These are phyloP conservation scores for Caenorhabditis imperialis DNA, from an alignment of 2,888 invertebrate genomes.

Conservation along the genomic window DNA sequence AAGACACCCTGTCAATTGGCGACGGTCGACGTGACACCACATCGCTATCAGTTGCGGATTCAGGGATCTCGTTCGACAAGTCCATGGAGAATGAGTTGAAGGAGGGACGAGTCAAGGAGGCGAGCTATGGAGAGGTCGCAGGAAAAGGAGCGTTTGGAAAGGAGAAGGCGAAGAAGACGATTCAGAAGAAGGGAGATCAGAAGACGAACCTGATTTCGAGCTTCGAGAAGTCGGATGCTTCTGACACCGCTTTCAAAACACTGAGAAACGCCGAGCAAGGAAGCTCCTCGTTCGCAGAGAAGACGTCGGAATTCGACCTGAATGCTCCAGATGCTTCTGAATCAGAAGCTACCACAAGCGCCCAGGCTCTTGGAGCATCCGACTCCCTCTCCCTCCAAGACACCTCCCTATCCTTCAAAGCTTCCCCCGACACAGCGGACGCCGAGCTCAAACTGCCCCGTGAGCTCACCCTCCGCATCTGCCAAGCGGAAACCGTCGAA, in stretches of 20 bases:
- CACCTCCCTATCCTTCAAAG: constrained; percentile 18
- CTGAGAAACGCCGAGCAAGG: constrained; percentile 14
- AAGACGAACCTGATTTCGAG: constrained; percentile 31
- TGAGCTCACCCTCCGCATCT: constrained; percentile 42
- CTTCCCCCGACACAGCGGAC: constrained; percentile 18
- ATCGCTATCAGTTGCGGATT: constrained; percentile 48
- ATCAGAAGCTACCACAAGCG: not conserved
- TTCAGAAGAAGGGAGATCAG: constrained; percentile 8
- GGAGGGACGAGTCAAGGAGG: constrained; percentile 5
- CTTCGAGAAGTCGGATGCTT: constrained; percentile 29
- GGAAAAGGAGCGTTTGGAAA: constrained; percentile 1
- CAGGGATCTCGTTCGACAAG: constrained; percentile 50
- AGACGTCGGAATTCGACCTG: constrained; percentile 30
- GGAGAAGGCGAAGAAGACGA: constrained; percentile 6
- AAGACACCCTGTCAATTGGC: constrained; percentile 6
- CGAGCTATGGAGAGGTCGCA: not conserved
- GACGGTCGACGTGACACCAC: constrained; percentile 35
- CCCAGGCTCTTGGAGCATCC: not conserved
- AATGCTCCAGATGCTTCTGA: constrained; percentile 1
- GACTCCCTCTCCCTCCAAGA: constrained; percentile 33
- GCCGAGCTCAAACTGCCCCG: constrained; percentile 21
- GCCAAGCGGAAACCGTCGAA: constrained; percentile 43
- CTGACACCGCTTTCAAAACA: constrained; percentile 11
- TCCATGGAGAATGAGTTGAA: constrained; percentile 36
- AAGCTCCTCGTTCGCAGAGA: constrained; percentile 37